Evolutionary conservation across 1,140 invertebrate species (phyloP).

Genomic region (Drosophila arizonae): DNA sequence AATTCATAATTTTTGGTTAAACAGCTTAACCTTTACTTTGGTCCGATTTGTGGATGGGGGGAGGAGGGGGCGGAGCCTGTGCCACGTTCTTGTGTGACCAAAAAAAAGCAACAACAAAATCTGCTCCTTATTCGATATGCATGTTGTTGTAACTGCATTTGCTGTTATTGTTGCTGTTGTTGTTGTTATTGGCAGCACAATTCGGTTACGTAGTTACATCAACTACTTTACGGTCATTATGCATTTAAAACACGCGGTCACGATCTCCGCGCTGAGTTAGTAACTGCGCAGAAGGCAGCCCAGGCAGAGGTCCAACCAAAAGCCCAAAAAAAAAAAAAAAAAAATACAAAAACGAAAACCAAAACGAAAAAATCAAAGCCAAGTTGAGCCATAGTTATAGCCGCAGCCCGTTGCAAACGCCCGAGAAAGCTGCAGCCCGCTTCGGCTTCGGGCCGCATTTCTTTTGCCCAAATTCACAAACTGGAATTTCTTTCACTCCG

Average conservation of each 20-base stretch:
- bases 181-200: constrained; percentile 56
- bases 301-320: constrained; percentile 40
- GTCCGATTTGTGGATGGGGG: background rate
- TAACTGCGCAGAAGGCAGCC: constrained; percentile 65
- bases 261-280: constrained; percentile 80
- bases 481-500: constrained; percentile 77
- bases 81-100: constrained; percentile 53
- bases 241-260: constrained; percentile 83
- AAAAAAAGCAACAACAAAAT: constrained; percentile 27
- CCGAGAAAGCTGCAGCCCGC: constrained; percentile 44
- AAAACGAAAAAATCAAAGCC: constrained; percentile 49
- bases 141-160: constrained; percentile 36
- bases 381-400: constrained; percentile 39
- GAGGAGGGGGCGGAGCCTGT: constrained; percentile 4
- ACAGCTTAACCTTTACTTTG: constrained; percentile 50
- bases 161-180: constrained; percentile 33
- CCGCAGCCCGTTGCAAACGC: constrained; percentile 26
- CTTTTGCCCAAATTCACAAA: constrained; percentile 55
- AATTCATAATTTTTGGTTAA: constrained; percentile 79
- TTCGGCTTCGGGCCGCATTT: constrained; percentile 41
- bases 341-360: constrained; percentile 9
- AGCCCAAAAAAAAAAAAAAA: constrained; percentile 43
- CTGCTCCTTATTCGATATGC: constrained; percentile 73
- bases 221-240: constrained; percentile 83
- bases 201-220: constrained; percentile 65